phyloP scores from a whole-genome alignment of 2,888 invertebrate species.

The Tipula lateralis region DNA sequence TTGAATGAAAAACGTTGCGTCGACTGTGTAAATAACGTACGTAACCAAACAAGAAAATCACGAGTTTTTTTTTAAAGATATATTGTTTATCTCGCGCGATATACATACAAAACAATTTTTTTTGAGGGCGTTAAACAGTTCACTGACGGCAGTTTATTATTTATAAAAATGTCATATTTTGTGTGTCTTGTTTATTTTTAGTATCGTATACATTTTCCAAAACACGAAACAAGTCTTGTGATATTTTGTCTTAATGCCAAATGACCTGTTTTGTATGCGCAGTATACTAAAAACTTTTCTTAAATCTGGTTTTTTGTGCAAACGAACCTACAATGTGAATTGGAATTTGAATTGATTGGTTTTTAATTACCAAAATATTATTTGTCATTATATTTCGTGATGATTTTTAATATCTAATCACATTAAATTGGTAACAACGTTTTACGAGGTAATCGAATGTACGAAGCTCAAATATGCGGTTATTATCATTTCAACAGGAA shows the following conservation, averaged over 20 bases:
- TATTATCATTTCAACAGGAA: not conserved
- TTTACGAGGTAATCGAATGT: not conserved
- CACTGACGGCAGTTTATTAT: not conserved
- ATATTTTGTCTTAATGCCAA: constrained; percentile 19
- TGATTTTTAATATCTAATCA: not conserved
- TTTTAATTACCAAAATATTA: not conserved
- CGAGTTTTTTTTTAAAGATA: not conserved
- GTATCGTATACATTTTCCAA: not conserved
- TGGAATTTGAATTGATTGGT: not conserved
- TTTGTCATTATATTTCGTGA: not conserved
- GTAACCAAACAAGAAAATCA: not conserved
- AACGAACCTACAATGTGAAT: not conserved
- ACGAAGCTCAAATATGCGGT: not conserved
- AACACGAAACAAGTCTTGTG: not conserved
- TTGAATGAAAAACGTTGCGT: not conserved
- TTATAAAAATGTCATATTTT: not conserved
- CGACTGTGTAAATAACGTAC: not conserved
- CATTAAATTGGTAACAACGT: not conserved
- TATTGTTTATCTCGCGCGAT: not conserved
- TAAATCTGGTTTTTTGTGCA: not conserved
- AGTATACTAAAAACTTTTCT: not conserved
- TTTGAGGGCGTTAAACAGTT: not conserved
- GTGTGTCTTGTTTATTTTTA: not conserved
- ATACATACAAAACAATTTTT: not conserved
- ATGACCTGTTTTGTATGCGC: not conserved